Evolutionary conservation across 2,113 vertebrate genomes (phyloP).

Genomic region (Phylloscopus trochilus): DNA sequence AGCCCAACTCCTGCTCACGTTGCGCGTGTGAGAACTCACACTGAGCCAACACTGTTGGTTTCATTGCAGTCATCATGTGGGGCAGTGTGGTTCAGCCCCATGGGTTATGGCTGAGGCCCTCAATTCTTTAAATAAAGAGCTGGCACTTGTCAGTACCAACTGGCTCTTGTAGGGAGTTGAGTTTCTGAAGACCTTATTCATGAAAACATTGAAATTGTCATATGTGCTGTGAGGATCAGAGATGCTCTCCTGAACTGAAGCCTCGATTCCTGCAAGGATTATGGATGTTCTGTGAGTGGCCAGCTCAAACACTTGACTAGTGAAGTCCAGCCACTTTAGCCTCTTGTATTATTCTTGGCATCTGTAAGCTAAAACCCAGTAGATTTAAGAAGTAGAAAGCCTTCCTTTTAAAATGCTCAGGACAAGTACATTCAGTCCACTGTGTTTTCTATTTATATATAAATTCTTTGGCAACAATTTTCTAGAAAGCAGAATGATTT

Average conservation of each 20-base stretch:
- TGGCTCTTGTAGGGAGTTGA: not conserved
- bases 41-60: not conserved
- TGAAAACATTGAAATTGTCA: not conserved
- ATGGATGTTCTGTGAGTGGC: not conserved
- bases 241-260: not conserved
- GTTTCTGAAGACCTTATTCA: not conserved
- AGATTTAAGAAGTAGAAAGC: not conserved
- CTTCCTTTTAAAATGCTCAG: conserved; percentile 43
- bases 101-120: not conserved
- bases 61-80: not conserved
- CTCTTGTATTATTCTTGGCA: not conserved
- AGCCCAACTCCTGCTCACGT: not conserved
- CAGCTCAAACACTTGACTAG: conserved; percentile 19
- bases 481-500: conserved; percentile 25
- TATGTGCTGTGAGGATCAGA: not conserved
- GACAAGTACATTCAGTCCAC: conserved; percentile 51
- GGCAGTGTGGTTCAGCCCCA: not conserved
- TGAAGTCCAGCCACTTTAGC: conserved; percentile 22
- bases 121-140: not conserved
- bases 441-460: conserved; percentile 29
- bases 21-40: not conserved
- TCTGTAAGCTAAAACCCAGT: not conserved
- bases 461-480: conserved; percentile 61
- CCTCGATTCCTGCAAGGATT: not conserved
- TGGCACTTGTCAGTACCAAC: not conserved